phyloP scores from a whole-genome alignment of 1,140 invertebrate species.

The Magallana gigas region DNA sequence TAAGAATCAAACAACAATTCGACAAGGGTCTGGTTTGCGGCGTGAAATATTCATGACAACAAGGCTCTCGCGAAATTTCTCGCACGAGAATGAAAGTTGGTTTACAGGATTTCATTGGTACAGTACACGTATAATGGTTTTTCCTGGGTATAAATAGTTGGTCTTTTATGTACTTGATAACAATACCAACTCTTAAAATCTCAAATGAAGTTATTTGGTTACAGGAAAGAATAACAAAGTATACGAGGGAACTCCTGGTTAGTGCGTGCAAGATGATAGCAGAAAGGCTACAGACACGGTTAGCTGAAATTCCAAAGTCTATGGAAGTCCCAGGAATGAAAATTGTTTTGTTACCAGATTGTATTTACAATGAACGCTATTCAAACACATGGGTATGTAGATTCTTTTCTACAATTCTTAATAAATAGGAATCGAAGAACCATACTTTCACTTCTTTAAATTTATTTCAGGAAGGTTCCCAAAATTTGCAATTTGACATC shows the following conservation, averaged over 20 bases:
- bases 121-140: background rate
- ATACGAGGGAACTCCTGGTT: background rate
- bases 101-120: slow-evolving; percentile 45
- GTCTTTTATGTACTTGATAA: background rate
- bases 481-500: slow-evolving; percentile 18
- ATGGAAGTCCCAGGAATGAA: slow-evolving; percentile 55
- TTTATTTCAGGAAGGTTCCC: slow-evolving; percentile 18
- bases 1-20: too few relatives aligned
- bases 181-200: background rate
- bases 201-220: background rate
- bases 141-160: background rate
- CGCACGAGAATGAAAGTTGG: too few relatives aligned
- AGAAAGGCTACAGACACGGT: background rate
- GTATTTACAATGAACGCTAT: background rate
- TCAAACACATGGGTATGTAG: background rate
- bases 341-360: slow-evolving; percentile 47
- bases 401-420: background rate
- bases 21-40: too few relatives aligned
- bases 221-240: slow-evolving; percentile 7
- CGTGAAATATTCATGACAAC: too few relatives aligned
- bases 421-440: too few relatives aligned
- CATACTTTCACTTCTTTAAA: background rate
- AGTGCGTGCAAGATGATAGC: background rate
- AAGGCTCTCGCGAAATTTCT: too few relatives aligned
- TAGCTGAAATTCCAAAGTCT: slow-evolving; percentile 23